A percentile compares a stretch with the other conserved stretches of the same genome.
phyloP scores from a whole-genome alignment of 1,140 invertebrate genomes.

The Diploscapter pachys region DNA sequence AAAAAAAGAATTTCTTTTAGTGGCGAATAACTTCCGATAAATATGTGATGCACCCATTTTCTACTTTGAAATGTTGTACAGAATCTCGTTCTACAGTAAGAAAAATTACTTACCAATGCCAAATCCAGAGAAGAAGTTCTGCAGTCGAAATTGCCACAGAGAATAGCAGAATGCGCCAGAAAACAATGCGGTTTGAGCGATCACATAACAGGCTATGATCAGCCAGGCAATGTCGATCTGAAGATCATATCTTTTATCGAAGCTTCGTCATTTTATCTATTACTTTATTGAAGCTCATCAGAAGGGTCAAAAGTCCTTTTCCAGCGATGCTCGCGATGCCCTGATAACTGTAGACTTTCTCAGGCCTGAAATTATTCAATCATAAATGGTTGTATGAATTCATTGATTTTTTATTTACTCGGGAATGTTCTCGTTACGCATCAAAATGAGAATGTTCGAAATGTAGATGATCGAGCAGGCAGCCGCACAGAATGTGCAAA shows the following conservation, averaged over 20 bases:
- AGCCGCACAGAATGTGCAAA: slow-evolving; percentile 23
- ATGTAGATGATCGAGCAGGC: slow-evolving; percentile 18
- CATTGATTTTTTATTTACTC: background rate
- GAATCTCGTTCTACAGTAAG: no score
- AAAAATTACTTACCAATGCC: slow-evolving; percentile 13
- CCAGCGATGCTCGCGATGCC: slow-evolving; percentile 23
- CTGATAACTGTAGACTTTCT: slow-evolving; percentile 24
- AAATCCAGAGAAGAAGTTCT: slow-evolving; percentile 30
- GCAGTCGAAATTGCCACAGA: slow-evolving; percentile 23
- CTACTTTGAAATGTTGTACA: no score
- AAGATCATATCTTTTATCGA: background rate
- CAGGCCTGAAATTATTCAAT: slow-evolving; percentile 13
- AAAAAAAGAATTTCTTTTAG: no score
- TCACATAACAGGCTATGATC: slow-evolving; percentile 23
- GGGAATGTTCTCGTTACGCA: slow-evolving; percentile 23
- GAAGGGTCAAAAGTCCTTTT: slow-evolving; percentile 14
- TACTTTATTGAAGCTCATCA: slow-evolving; percentile 19
- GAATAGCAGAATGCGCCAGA: slow-evolving; percentile 24
- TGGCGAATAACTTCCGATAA: no score
- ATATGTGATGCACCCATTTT: no score
- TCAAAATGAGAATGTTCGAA: slow-evolving; percentile 25
- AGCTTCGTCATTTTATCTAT: background rate
- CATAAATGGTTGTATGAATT: background rate
- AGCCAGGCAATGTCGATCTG: slow-evolving; percentile 27
- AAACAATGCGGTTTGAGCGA: slow-evolving; percentile 21